phyloP scores from a whole-genome alignment of 2,888 invertebrate species.

The Alentia gelatinosa region DNA sequence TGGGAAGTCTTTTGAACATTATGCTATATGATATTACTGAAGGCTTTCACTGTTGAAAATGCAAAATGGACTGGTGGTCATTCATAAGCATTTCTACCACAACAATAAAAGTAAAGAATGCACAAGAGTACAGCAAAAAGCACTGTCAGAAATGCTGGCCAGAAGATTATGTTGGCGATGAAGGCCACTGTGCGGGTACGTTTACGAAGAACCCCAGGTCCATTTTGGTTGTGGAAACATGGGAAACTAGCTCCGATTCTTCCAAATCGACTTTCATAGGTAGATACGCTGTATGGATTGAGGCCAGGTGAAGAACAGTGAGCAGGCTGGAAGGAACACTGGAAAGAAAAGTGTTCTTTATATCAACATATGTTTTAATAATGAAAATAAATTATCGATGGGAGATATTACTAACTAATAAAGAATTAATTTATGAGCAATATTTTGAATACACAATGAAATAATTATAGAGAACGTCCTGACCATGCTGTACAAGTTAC shows the following conservation, averaged over 20 bases:
- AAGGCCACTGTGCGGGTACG: not conserved
- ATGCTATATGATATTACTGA: too few relatives aligned
- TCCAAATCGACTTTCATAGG: not conserved
- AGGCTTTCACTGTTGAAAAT: too few relatives aligned
- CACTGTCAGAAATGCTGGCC: not conserved
- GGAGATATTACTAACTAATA: too few relatives aligned
- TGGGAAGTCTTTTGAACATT: too few relatives aligned
- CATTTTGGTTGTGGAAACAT: not conserved
- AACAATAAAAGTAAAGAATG: not conserved
- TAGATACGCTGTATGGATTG: not conserved
- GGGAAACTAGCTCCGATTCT: not conserved
- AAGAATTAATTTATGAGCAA: too few relatives aligned
- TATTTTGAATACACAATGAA: too few relatives aligned
- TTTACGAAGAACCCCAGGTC: not conserved
- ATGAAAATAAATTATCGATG: too few relatives aligned
- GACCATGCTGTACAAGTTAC: too few relatives aligned
- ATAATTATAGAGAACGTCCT: too few relatives aligned
- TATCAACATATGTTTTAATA: too few relatives aligned
- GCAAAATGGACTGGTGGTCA: too few relatives aligned
- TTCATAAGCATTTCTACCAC: too few relatives aligned
- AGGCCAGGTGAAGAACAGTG: not conserved
- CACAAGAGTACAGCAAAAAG: not conserved
- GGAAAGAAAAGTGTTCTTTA: not conserved
- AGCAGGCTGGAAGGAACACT: not conserved
- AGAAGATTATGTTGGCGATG: not conserved